Base-by-base conservation (phyloP, 2,113 vertebrate species). In the Tamias sibiricus region DNA sequence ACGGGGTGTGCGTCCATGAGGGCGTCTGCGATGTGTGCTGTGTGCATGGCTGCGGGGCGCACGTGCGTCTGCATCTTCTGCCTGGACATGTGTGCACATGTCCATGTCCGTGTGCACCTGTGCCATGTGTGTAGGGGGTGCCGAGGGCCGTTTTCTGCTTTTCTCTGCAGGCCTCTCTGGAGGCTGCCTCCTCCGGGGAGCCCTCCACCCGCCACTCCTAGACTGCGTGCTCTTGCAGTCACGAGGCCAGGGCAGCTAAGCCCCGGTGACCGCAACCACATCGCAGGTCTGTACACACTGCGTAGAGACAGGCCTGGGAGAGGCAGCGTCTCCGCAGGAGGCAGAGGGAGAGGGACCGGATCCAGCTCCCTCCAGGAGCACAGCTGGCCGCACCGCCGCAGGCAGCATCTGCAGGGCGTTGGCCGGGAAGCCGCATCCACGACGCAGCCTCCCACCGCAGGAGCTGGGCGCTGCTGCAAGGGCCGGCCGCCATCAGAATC, bases 371-470 rank as follows among this genome's bases (percentile, higher is more conserved):
- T 12, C 7, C 8, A 19, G 1, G 64, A 59, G 68, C 8, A 22
- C 62, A 6, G 32, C 68, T 4, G 11, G 11, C 90, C 28, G 47
- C 52, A 7, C 26, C 12, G 22, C 57, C 40, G 4, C 59, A 54
- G 22, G 20, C n/a, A 52, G 80, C 4, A 24, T 24, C 24, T 32
- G 24, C 16, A 0, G 75, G 37, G 17, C 42, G 9, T 9, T 6
- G 59, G 20, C 6, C 20, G 3, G 54, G 26, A 8, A 17, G 4
- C 64, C 22, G 57, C 1, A 7, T 32, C 11, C 14, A 4, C 3
- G 44, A 2, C 32, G 3, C 12, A 13, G 0, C 13, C 10, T 74
- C 62, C 6, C 14, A 0, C 4, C 0, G 0, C 0, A 52, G 64
- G 26, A 66, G 11, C 30, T 1, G 0, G 5, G 24, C 26, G 5